Conservation (phyloP, 35 echinoderm and acorn worm genomes). For the Eucidaris tribuloides region DNA sequence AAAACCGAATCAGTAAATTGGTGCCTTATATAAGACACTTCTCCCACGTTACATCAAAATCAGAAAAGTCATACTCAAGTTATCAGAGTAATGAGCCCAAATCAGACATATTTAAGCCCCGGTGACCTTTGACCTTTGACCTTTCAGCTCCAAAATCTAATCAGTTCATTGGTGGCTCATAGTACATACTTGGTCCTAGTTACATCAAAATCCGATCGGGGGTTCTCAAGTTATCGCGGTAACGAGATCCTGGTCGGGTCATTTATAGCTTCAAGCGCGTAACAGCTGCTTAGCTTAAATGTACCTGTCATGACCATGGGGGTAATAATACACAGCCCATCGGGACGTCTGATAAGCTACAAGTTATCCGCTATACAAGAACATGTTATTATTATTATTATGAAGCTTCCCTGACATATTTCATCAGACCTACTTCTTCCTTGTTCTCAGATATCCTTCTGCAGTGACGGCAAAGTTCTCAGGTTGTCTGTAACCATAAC, state of each 20-base stretch:
- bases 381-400: background rate
- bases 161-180: too few species aligned
- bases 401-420: background rate
- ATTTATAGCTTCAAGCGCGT: background rate
- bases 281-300: background rate
- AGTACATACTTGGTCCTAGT: too few species aligned
- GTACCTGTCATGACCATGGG: background rate
- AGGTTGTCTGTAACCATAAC: conserved; percentile 80
- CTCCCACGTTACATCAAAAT: too few species aligned
- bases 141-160: too few species aligned
- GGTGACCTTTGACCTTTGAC: too few species aligned
- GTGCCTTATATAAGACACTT: too few species aligned
- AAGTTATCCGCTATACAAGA: background rate
- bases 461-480: conserved; percentile 79
- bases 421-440: conserved; percentile 67
- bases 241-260: background rate
- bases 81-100: too few species aligned
- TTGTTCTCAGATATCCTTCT: conserved; percentile 64
- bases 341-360: background rate
- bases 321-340: background rate
- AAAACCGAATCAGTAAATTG: too few species aligned
- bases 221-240: too few species aligned
- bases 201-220: too few species aligned
- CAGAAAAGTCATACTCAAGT: too few species aligned
- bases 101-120: too few species aligned